Conservation (phyloP, 2,797 vertebrate species). For the Pachyuromys duprasi region DNA sequence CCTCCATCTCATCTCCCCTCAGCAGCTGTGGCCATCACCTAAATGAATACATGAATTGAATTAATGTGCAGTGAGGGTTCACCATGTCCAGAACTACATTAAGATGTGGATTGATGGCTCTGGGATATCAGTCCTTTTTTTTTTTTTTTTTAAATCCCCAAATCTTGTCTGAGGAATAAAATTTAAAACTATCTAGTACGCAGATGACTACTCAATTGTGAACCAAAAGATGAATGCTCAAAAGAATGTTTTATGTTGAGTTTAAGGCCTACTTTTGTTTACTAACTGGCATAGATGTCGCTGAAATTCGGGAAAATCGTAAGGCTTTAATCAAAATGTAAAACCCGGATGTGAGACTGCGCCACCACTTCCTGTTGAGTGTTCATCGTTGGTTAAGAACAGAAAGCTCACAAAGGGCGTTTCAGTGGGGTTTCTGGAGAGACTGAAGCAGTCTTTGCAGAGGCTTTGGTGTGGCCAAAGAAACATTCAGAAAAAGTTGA, state of each 20-base stretch:
- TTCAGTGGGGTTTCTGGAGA: background rate
- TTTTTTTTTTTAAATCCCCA: constrained; percentile 64
- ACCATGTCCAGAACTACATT: constrained; percentile 56
- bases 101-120: constrained; percentile 72
- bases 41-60: constrained; percentile 74
- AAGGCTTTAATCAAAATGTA: constrained; percentile 50
- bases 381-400: background rate
- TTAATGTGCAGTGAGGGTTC: constrained; percentile 61
- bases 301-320: constrained; percentile 47
- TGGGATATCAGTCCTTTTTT: constrained; percentile 54
- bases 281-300: background rate
- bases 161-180: constrained; percentile 58
- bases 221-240: constrained; percentile 1
- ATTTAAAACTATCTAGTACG: constrained; percentile 53
- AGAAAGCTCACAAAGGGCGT: background rate
- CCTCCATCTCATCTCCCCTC: background rate
- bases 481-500: background rate
- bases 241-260: constrained; percentile 28
- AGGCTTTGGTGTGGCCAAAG: background rate
- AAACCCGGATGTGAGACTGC: constrained; percentile 18
- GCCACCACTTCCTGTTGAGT: background rate
- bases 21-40: constrained; percentile 70
- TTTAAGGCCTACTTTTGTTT: constrained; percentile 53
- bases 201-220: constrained; percentile 31
- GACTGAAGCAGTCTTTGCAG: background rate